Base-by-base conservation (phyloP, 2,113 vertebrate genomes). In the Gallinago undulata region DNA sequence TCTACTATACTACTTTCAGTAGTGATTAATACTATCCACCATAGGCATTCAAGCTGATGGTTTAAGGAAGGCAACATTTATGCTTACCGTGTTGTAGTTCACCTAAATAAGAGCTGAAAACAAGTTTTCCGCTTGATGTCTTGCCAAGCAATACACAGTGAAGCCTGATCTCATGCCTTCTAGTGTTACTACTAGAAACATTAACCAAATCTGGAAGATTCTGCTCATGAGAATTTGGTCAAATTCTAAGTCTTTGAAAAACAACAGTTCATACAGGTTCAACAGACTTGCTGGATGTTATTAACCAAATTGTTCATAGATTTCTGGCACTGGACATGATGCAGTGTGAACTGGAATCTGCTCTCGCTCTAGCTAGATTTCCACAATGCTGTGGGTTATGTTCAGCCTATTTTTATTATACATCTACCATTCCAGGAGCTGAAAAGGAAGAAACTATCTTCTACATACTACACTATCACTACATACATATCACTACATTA, bases 141-240 rank as follows among this genome's bases (percentile, higher is more conserved):
- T 66, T 53, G 66, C 48, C 67, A 78, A 76, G 30, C 48, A 89
- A 70, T 27, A 59, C 7, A 13, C 6, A 53, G 19, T 8, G 25
- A 89, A 70, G 35, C 35, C 55, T 60, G 28, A 60, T 56, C 60
- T 77, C 69, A 39, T 2, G 19, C 19, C 33, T 80, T 55, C 70
- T 48, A 1, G 1, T 27, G 7, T 35, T 13, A 87, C 50, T 67
- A 18, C n/a, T 13, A 80, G 16, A 67, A 77, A 66, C 0, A 0
- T 51, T 59, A 67, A 80, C 24, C 18, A 60, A 39, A 66, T 24
- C 19, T n/a, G 28, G 47, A 50, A 77, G n/a, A 57, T 35, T 63
- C n/a, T 63, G 62, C n/a, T 91, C 25, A 67, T 0, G 0, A 30
- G 4, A 43, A 8, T 62, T 28, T 19, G 21, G 43, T 43, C 64